Conservation (phyloP, 2,797 vertebrate genomes). For the Enteromius anoplus region DNA sequence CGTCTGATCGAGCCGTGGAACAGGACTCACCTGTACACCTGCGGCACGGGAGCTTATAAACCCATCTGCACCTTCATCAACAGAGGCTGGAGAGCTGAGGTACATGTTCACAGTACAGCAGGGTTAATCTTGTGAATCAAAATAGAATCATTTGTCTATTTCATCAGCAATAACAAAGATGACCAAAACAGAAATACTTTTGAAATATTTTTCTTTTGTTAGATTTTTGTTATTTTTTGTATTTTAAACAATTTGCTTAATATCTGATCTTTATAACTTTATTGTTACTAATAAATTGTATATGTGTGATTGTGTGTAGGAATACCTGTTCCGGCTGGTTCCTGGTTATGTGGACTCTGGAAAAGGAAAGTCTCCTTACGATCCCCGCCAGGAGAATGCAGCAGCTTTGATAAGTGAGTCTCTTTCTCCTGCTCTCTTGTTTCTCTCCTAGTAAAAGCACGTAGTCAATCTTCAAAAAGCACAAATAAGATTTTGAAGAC, state of each 20-base stretch:
- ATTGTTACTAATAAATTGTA: too few relatives aligned
- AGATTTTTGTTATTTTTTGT: neutral
- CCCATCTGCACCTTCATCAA: slow-evolving; percentile 75
- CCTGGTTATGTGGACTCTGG: slow-evolving; percentile 72
- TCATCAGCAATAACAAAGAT: neutral
- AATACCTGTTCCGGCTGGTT: slow-evolving; percentile 75
- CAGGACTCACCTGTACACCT: slow-evolving; percentile 76
- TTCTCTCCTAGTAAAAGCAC: slow-evolving; percentile 8
- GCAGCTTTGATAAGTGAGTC: slow-evolving; percentile 72
- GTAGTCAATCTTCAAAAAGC: neutral
- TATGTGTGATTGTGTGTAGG: slow-evolving; percentile 58
- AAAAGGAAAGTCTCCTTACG: slow-evolving; percentile 76
- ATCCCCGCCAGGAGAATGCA: slow-evolving; percentile 74
- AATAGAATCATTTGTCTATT: neutral
- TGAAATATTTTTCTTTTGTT: neutral
- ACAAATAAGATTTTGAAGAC: neutral
- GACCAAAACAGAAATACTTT: neutral
- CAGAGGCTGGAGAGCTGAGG: slow-evolving; percentile 77
- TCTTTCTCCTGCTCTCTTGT: neutral
- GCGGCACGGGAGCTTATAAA: slow-evolving; percentile 75
- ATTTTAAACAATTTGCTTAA: neutral
- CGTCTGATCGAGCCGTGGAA: slow-evolving; percentile 76
- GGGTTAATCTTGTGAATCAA: neutral
- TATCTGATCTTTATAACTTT: neutral
- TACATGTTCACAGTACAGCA: slow-evolving; percentile 31